Evolutionary conservation across 2,888 invertebrate genomes (phyloP).

Genomic region (Proisotoma minuta): DNA sequence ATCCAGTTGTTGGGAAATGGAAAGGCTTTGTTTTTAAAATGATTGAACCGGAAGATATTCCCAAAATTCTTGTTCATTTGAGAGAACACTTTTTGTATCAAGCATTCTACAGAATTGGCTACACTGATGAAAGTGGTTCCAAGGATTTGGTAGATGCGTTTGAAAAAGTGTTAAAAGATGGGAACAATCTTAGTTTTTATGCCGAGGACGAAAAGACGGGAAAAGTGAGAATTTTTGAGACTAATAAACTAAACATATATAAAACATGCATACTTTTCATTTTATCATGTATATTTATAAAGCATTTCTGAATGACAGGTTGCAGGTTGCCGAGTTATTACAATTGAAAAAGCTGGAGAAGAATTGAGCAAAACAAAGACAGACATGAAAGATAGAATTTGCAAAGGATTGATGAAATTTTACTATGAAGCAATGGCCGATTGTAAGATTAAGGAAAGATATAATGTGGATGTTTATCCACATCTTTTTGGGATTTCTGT

Average conservation of each 20-base stretch:
- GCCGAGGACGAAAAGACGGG: background rate
- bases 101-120: background rate
- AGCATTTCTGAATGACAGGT: too few relatives aligned
- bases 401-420: slow-evolving; percentile 4
- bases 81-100: background rate
- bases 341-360: background rate
- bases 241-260: background rate
- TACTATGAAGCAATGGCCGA: background rate
- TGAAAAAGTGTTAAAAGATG: background rate
- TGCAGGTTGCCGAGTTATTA: slow-evolving; percentile 6
- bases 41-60: slow-evolving; percentile 6
- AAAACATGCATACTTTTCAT: too few relatives aligned
- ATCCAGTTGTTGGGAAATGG: background rate
- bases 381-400: background rate
- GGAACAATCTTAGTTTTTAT: slow-evolving; percentile 6
- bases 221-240: background rate
- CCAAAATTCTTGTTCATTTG: background rate
- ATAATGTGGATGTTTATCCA: background rate
- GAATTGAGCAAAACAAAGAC: too few relatives aligned
- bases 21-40: slow-evolving; percentile 7
- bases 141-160: slow-evolving; percentile 1
- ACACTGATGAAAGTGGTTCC: too few relatives aligned
- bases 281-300: too few relatives aligned
- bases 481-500: slow-evolving; percentile 10
- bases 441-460: background rate